A percentile compares a stretch with the other conserved stretches of the same genome.
These are phyloP conservation scores for Nomada ferruginata DNA, from an alignment of 2,888 invertebrate species.

Conservation along the genomic window DNA sequence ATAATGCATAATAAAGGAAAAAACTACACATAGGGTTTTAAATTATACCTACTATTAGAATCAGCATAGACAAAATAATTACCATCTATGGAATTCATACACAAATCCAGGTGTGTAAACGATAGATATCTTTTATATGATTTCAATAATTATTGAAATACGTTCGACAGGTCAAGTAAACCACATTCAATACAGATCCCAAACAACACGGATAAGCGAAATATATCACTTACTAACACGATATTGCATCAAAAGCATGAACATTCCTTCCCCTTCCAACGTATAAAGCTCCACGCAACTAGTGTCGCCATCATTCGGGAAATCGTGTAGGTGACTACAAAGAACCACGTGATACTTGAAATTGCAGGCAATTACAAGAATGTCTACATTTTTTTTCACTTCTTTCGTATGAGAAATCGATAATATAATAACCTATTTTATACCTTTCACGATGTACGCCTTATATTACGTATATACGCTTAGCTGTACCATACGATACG, in stretches of 20 bases:
- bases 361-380: slow-evolving; percentile 15
- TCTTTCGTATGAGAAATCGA: not conserved
- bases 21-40: slow-evolving; percentile 23
- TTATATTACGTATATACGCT: not conserved
- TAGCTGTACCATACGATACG: not conserved
- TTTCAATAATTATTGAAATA: not conserved
- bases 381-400: not conserved
- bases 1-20: slow-evolving; percentile 25
- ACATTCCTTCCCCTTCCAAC: slow-evolving; percentile 56
- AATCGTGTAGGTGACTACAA: slow-evolving; percentile 21
- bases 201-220: slow-evolving; percentile 46
- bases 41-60: slow-evolving; percentile 33
- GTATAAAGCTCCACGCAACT: slow-evolving; percentile 33
- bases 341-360: slow-evolving; percentile 48
- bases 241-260: slow-evolving; percentile 57
- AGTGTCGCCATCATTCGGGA: slow-evolving; percentile 58
- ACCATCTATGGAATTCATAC: slow-evolving; percentile 43
- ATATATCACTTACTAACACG: slow-evolving; percentile 54
- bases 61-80: slow-evolving; percentile 49
- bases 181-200: slow-evolving; percentile 26
- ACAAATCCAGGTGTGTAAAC: not conserved
- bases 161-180: slow-evolving; percentile 2
- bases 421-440: slow-evolving; percentile 9
- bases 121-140: not conserved
- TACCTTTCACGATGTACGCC: not conserved